Evolutionary conservation across 2,888 invertebrate species (phyloP).

Genomic region (Sturmia bella): DNA sequence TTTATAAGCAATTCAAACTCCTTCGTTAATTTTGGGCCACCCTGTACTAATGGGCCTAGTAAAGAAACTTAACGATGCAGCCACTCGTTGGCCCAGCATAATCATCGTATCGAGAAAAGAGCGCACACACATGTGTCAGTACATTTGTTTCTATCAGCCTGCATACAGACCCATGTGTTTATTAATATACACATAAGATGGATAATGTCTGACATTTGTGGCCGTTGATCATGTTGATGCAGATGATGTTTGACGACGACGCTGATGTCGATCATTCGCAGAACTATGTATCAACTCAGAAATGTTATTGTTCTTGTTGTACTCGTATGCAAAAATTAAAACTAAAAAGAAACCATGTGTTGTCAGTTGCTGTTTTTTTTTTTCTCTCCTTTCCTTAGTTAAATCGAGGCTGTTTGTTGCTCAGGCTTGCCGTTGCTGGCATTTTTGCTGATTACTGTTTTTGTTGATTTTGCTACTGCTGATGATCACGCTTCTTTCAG

Average conservation of each 20-base stretch:
- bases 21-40: too few relatives aligned
- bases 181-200: slow-evolving; percentile 33
- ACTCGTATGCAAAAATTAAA: slow-evolving; percentile 60
- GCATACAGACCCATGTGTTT: too few relatives aligned
- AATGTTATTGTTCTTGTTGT: slow-evolving; percentile 53
- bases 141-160: too few relatives aligned
- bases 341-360: slow-evolving; percentile 55
- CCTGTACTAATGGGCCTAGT: too few relatives aligned
- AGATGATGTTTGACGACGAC: slow-evolving; percentile 62
- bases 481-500: slow-evolving; percentile 65
- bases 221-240: slow-evolving; percentile 66
- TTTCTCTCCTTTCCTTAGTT: not conserved
- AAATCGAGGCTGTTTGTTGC: slow-evolving; percentile 38
- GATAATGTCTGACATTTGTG: slow-evolving; percentile 69
- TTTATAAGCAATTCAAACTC: too few relatives aligned
- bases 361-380: slow-evolving; percentile 41
- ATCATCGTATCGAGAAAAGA: not conserved
- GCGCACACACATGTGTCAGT: slow-evolving; percentile 32
- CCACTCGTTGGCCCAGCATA: not conserved
- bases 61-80: slow-evolving; percentile 4
- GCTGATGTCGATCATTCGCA: slow-evolving; percentile 68
- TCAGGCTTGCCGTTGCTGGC: slow-evolving; percentile 22
- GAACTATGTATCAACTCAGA: slow-evolving; percentile 65
- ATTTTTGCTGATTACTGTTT: slow-evolving; percentile 28
- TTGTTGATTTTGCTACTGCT: slow-evolving; percentile 58